Base-by-base conservation (phyloP, 1,140 invertebrate genomes). In the Bradynema listronoti region DNA sequence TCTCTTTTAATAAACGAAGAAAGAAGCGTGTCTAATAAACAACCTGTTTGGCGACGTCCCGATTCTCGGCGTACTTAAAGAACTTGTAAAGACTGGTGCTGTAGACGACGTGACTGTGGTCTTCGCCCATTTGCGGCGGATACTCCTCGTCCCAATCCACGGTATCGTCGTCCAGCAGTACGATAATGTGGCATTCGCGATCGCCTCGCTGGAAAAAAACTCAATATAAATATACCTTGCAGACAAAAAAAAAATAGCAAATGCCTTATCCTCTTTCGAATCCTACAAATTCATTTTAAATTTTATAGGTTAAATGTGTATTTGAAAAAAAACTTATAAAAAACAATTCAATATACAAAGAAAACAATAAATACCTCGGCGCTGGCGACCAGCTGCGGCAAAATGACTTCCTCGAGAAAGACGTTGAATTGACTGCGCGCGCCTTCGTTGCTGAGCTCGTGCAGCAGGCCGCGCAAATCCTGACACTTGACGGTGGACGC, bases 131-230 rank as follows among this genome's bases (percentile, higher is more conserved):
- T 81, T 93, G 91, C 0, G 94, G 94, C 0, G 94, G 93, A 80
- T 93, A 96, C 75, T 97, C 89, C 74, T 92, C 88, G 79, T 97
- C 92, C 94, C 94, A 98, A 72, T 97, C 94, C 16, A 98, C 90
- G 11, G 89, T 84, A 82, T 95, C 88, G 79, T 98, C 86, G 80
- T 98, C 94, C 7, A 93, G 81, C 27, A 98, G 81, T 7, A 98
- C 90, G 19, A 98, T 92, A 58, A 98, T 88, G 78, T 85, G 83
- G 68, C 83, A 84, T 71, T 84, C 83, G 19, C 83, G 69, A 61
- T 84, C 83, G 19, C 83, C 83, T 43, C 77, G 72, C 78, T 83
- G 27, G 64, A 70, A 62, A 46, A 36, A 57, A 11, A 3, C n/a
- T n/a, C n/a, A n/a, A n/a, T n/a, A n/a, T n/a, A n/a, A n/a, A n/a